phyloP scores from a whole-genome alignment of 2,113 vertebrate species.

The Cephalopterus ornatus region DNA sequence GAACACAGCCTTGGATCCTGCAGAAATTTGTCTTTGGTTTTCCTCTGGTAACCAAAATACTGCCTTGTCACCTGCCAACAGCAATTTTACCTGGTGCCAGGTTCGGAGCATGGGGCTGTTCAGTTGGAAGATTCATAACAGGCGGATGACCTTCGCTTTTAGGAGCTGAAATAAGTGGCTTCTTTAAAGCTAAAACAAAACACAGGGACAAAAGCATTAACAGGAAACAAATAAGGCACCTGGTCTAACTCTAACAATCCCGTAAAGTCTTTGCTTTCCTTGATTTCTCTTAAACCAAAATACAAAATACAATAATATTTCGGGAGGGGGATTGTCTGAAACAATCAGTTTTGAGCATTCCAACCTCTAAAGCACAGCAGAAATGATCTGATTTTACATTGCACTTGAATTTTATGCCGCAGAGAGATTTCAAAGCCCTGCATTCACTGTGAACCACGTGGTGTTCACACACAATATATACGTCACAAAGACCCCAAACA shows the following conservation, averaged over 20 bases:
- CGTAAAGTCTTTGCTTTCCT: neutral
- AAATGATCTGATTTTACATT: neutral
- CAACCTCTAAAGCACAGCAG: neutral
- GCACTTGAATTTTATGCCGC: neutral
- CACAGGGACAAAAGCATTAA: constrained; percentile 4
- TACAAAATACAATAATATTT: neutral
- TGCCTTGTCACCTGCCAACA: neutral
- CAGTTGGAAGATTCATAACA: constrained; percentile 48
- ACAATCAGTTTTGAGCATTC: neutral
- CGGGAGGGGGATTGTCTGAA: neutral
- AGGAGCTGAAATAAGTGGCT: constrained; percentile 66
- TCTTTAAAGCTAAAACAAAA: constrained; percentile 73
- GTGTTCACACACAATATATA: neutral
- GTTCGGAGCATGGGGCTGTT: constrained; percentile 65
- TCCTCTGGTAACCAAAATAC: neutral
- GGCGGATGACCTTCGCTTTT: constrained; percentile 54
- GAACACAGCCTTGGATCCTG: neutral
- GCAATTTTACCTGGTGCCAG: constrained; percentile 66
- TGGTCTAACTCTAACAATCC: neutral
- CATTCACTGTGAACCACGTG: neutral
- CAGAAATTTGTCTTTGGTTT: neutral
- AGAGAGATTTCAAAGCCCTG: neutral
- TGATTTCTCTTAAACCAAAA: neutral
- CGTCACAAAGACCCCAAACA: neutral
- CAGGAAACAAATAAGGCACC: neutral